A percentile compares a stretch with the other conserved stretches of the same genome.
phyloP scores from a whole-genome alignment of 2,888 invertebrate species.

The Bedellia somnulentella region DNA sequence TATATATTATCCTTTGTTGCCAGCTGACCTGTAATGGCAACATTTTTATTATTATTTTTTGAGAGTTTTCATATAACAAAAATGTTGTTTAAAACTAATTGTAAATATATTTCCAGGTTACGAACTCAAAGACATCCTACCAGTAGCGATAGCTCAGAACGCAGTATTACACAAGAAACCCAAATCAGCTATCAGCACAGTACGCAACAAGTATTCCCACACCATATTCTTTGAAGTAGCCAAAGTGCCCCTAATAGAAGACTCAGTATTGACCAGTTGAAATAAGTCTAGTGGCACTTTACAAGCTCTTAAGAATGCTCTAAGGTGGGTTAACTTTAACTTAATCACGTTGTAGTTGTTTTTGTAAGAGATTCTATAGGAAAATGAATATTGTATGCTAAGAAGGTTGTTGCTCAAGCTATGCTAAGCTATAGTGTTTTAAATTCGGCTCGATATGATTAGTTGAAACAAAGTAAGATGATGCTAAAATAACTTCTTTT shows the following conservation, averaged over 20 bases:
- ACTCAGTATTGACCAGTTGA: conserved; percentile 37
- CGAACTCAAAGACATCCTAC: conserved; percentile 70
- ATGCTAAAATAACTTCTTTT: not conserved
- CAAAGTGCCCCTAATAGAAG: conserved; percentile 67
- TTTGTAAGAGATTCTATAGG: not conserved
- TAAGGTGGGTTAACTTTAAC: conserved; percentile 33
- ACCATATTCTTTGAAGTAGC: conserved; percentile 92
- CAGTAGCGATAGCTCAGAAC: conserved; percentile 74
- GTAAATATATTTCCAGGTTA: conserved; percentile 74
- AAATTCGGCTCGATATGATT: not conserved
- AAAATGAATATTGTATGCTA: not conserved
- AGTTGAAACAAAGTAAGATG: not conserved
- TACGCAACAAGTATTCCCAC: conserved; percentile 92
- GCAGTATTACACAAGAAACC: conserved; percentile 74
- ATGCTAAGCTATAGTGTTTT: not conserved
- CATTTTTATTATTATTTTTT: too few relatives aligned
- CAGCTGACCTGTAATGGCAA: too few relatives aligned
- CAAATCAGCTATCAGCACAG: conserved; percentile 80
- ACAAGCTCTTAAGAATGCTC: conserved; percentile 21
- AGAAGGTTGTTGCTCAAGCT: not conserved
- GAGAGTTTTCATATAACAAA: too few relatives aligned
- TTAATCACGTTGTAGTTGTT: not conserved
- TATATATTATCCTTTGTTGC: too few relatives aligned
- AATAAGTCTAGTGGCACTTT: conserved; percentile 23
- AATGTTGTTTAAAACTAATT: too few relatives aligned